Evolutionary conservation across 2,113 vertebrate genomes (phyloP).

Genomic region (Tauraco erythrolophus): DNA sequence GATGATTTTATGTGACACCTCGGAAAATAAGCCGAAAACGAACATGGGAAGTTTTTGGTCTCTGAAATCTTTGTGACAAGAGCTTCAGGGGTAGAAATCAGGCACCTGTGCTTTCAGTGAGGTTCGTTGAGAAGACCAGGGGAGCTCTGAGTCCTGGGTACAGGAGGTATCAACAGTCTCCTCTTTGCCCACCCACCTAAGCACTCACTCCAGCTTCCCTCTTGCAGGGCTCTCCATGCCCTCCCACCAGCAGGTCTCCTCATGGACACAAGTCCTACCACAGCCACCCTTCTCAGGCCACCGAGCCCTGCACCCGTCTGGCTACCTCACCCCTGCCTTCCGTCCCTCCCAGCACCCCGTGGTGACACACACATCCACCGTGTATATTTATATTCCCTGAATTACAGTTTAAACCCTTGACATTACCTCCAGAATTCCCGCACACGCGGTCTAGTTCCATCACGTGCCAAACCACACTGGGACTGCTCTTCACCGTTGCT

Average conservation of each 20-base stretch:
- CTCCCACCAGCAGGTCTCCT: background rate
- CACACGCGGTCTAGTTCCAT: background rate
- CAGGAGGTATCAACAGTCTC: background rate
- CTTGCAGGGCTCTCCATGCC: background rate
- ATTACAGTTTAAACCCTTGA: background rate
- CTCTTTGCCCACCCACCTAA: background rate
- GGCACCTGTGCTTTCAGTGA: background rate
- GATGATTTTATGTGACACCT: background rate
- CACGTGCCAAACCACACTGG: background rate
- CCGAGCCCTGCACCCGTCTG: background rate
- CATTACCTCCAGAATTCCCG: background rate
- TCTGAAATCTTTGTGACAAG: background rate
- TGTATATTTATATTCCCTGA: accelerated
- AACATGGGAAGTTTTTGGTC: background rate
- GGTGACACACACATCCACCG: background rate
- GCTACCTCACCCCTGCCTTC: background rate
- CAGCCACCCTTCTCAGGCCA: background rate
- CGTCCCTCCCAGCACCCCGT: accelerated
- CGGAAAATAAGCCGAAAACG: background rate
- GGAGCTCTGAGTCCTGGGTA: background rate
- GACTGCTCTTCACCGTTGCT: background rate
- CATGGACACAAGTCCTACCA: accelerated
- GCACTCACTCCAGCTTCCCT: background rate
- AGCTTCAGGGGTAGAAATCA: background rate
- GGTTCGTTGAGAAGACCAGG: accelerated